Evolutionary conservation across 37 sponge, comb jelly and placozoan species (phyloP).

Genomic region (Cladorhizidae sp.): DNA sequence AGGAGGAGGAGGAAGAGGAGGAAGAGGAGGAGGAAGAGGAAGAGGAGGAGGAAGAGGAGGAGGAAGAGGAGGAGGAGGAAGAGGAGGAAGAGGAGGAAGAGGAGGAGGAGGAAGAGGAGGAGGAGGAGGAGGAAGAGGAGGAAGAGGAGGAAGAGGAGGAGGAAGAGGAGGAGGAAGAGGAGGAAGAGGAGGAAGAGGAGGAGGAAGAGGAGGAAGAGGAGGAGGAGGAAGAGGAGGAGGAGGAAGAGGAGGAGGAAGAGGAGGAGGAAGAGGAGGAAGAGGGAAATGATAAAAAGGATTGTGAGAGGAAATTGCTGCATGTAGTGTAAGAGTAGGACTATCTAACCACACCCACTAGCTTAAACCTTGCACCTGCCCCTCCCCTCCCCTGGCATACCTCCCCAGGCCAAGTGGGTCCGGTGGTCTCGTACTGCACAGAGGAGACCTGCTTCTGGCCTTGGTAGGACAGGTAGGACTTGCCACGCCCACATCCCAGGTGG

Average conservation of each 20-base stretch:
- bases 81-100: not conserved
- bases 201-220: not conserved
- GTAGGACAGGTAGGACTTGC: not conserved
- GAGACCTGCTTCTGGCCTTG: constrained; percentile 26
- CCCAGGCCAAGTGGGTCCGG: constrained; percentile 30
- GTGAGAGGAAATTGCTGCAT: no score
- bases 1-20: not conserved
- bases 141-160: not conserved
- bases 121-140: not conserved
- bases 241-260: not conserved
- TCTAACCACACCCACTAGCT: no score
- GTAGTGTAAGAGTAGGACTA: no score
- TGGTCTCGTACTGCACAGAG: not conserved
- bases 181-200: not conserved
- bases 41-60: not conserved
- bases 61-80: not conserved
- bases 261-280: not conserved
- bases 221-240: not conserved
- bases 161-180: not conserved
- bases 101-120: not conserved
- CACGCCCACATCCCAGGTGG: not conserved
- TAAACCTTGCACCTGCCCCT: no score
- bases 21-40: not conserved
- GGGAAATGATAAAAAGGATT: constrained; percentile 23
- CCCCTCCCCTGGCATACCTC: constrained; percentile 1